Base-by-base conservation (phyloP, 2,113 vertebrate genomes). In the Oceanodroma tethys region DNA sequence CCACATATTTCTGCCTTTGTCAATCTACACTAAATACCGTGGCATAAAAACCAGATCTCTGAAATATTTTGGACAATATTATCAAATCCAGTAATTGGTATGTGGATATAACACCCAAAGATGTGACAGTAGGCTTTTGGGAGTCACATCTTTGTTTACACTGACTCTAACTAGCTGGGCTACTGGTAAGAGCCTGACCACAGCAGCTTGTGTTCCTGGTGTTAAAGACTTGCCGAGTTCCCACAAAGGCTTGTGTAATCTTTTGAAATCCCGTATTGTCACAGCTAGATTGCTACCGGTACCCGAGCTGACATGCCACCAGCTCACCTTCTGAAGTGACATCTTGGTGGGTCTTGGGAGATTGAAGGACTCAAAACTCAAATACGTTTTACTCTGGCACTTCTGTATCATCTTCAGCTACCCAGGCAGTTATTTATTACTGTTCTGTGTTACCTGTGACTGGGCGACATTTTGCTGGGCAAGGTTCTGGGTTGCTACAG, bases 401-500 rank as follows among this genome's bases (percentile, higher is more conserved):
- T 66, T 75, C 11, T 55, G 10, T 79, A 34, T 58, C 62, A 43
- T 52, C 65, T 93, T 52, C 74, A 83, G 40, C 68, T 90, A 25
- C 34, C 23, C 19, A 27, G 45, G 65, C 14, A 59, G 60, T 29
- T 62, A 71, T 55, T 79, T 70, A 15, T 66, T 48, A 48, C 40
- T 1, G 1, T 50, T 76, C 52, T 75, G 36, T 32, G 29, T 45
- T 82, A 58, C 38, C 66, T 71, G 27, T 78, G 59, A 55, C 76
- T 67, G 85, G 78, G 32, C 2, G 8, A 78, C 38, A 32, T 86
- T 90, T 94, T 76, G 43, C 71, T 58, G 58, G 80, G 73, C 56
- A 36, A 91, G n/a, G 74, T 90, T 90, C 80, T 92, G 91, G 50
- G 93, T 95, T 95, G 89, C 95, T 95, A 93, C 93, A 92, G 97